Conservation (phyloP, 2,113 vertebrate genomes). For the Prionailurus viverrinus region DNA sequence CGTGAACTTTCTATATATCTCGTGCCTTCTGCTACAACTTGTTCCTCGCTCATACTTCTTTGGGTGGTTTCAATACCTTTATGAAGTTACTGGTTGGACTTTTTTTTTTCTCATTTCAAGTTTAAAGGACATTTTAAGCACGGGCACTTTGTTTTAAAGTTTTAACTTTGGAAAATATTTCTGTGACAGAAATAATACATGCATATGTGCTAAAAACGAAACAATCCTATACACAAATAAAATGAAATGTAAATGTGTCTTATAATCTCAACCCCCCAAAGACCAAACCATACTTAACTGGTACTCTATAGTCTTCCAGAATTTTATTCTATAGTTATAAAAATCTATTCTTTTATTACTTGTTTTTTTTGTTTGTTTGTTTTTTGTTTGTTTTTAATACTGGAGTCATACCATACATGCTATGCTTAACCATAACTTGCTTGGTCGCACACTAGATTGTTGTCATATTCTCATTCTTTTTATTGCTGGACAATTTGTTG, state of each 20-base stretch:
- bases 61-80: not conserved
- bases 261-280: not conserved
- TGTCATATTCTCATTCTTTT: not conserved
- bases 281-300: not conserved
- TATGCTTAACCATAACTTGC: not conserved
- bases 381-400: not conserved
- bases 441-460: not conserved
- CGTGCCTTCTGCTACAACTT: not conserved
- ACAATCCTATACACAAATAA: not conserved
- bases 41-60: not conserved
- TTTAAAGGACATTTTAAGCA: not conserved
- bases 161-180: constrained; percentile 35
- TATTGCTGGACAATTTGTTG: not conserved
- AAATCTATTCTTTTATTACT: not conserved
- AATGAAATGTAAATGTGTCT: not conserved
- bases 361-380: not conserved
- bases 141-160: not conserved
- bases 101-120: not conserved
- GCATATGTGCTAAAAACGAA: not conserved
- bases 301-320: not conserved
- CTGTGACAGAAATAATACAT: not conserved
- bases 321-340: not conserved
- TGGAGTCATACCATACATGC: not conserved
- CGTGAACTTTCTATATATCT: not conserved
- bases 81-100: not conserved